Base-by-base conservation (phyloP, 2,797 vertebrate species). In the Momotus momota region DNA sequence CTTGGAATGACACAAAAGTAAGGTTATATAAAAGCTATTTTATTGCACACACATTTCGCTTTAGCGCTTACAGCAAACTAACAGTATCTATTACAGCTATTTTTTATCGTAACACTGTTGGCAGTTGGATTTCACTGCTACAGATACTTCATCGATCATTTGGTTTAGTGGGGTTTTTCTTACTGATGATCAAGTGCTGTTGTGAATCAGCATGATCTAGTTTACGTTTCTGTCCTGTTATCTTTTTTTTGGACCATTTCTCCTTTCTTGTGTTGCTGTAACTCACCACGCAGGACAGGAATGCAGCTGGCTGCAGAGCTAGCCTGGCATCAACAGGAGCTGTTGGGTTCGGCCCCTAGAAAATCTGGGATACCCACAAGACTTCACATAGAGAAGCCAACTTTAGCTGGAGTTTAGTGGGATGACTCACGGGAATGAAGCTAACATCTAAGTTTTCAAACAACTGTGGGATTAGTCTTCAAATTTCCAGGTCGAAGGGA, bases 111-210 rank as follows among this genome's bases (percentile, higher is more conserved):
- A 93, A 67, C 64, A 27, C 35, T 73, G 52, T 73, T 92, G 92
- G 93, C 92, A 94, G 92, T 25, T 74, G 82, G 60, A 82, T 92
- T 94, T 95, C 92, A 81, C 64, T 91, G 86, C 86, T 79, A 62
- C 51, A 86, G 84, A 82, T 54, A 85, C 81, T 89, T 82, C 86
- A 71, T 55, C 86, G 71, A 60, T 77, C 58, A 7, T 88, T 92
- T 82, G 74, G 72, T 81, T 96, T 97, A 79, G 57, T 51, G 51
- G 35, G 51, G 66, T 14, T 55, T 91, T 95, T 94, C 60, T 82
- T 57, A n/a, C 70, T 91, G 84, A 93, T 80, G 78, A 93, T 80
- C 74, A 65, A 93, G 64, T 26, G 81, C 29, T 57, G 71, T 57
- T 14, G 9, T 93, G 88, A 96, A 93, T 87, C 94, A 82, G 38